Evolutionary conservation across 1,140 invertebrate species (phyloP).

Genomic region (Drosophila repletoides): DNA sequence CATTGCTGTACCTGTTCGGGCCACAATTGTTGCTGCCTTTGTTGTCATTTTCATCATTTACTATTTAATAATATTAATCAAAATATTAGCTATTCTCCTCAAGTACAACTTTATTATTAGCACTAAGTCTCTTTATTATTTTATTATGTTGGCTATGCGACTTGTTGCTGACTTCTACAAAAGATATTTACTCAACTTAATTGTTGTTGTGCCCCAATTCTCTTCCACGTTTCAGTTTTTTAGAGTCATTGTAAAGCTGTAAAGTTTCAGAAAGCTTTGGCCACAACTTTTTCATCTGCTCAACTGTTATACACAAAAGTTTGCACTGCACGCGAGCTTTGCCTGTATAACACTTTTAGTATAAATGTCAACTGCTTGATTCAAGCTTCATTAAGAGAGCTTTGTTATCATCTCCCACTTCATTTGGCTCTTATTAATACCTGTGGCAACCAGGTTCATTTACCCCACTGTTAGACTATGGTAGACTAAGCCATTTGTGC

Average conservation of each 20-base stretch:
- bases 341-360: slow-evolving; percentile 1
- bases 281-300: not conserved
- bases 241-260: slow-evolving; percentile 3
- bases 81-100: not conserved
- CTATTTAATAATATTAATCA: too few relatives aligned
- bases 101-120: too few relatives aligned
- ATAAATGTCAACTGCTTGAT: not conserved
- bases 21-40: slow-evolving; percentile 8
- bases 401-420: too few relatives aligned
- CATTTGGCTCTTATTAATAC: not conserved
- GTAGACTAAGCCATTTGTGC: not conserved
- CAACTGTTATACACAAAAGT: slow-evolving; percentile 24
- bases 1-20: too few relatives aligned
- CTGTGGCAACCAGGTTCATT: not conserved
- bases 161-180: slow-evolving; percentile 13
- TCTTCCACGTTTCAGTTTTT: not conserved
- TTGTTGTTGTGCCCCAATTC: not conserved
- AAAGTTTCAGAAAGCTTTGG: not conserved
- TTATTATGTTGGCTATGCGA: not conserved
- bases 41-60: not conserved
- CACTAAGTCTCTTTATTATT: not conserved
- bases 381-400: too few relatives aligned
- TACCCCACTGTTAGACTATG: not conserved
- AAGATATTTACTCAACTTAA: not conserved
- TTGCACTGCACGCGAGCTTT: too few relatives aligned